These are phyloP conservation scores for Ochotona curzoniae DNA, from an alignment of 2,113 vertebrate species.

Conservation along the genomic window DNA sequence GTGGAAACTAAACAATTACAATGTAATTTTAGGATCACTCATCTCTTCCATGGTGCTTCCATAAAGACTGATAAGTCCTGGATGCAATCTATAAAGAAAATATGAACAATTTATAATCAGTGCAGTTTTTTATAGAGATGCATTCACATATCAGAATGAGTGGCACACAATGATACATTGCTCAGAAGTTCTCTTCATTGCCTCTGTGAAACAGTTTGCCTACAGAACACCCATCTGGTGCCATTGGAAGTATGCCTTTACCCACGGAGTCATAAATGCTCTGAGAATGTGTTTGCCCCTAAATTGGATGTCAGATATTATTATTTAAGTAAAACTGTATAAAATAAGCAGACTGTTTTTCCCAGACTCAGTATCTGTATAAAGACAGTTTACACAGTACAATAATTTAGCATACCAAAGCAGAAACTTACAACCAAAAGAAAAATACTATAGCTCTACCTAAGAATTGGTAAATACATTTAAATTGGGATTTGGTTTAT, in stretches of 20 bases:
- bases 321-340: background rate
- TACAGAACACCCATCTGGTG: background rate
- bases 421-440: background rate
- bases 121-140: background rate
- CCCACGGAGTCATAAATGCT: background rate
- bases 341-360: background rate
- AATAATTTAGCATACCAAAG: background rate
- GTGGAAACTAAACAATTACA: constrained; percentile 84
- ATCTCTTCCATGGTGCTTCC: constrained; percentile 87
- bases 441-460: background rate
- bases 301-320: background rate
- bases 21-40: constrained; percentile 85
- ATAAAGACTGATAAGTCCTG: constrained; percentile 89
- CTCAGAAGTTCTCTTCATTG: background rate
- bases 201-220: background rate
- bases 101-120: background rate
- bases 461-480: constrained; percentile 12
- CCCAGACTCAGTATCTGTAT: background rate
- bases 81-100: constrained; percentile 87
- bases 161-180: background rate
- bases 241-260: background rate
- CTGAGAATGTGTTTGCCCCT: background rate
- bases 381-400: background rate
- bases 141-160: background rate
- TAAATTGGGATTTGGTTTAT: constrained; percentile 14